These are phyloP conservation scores for Caenorhabditis japonica DNA, from an alignment of 2,888 invertebrate genomes.

Conservation along the genomic window DNA sequence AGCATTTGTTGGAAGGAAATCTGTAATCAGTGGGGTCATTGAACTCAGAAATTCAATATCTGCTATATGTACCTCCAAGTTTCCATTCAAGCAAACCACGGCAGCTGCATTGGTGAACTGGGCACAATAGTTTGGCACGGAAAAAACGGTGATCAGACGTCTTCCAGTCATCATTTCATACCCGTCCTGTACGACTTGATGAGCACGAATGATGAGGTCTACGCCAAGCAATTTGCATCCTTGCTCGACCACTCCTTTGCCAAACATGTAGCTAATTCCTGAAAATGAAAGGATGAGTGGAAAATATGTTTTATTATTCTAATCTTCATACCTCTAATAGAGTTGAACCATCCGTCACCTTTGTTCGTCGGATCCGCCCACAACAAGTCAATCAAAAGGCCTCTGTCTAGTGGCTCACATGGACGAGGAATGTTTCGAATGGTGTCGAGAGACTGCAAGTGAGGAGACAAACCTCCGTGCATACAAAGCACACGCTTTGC, in stretches of 20 bases:
- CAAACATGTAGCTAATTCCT: conserved; percentile 71
- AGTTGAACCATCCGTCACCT: conserved; percentile 63
- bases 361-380: conserved; percentile 72
- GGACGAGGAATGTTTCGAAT: conserved; percentile 64
- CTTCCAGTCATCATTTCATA: conserved; percentile 70
- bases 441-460: conserved; percentile 59
- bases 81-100: conserved; percentile 67
- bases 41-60: background rate
- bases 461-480: conserved; percentile 70
- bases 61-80: conserved; percentile 54
- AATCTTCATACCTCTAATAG: conserved; percentile 39
- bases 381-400: conserved; percentile 67
- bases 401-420: conserved; percentile 65
- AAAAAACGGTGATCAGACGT: conserved; percentile 70
- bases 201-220: conserved; percentile 70
- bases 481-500: conserved; percentile 68
- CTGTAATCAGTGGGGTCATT: conserved; percentile 1
- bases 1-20: conserved; percentile 41
- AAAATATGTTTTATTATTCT: background rate
- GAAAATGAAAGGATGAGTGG: too few relatives aligned
- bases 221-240: conserved; percentile 62
- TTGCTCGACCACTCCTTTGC: conserved; percentile 64
- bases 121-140: conserved; percentile 69
- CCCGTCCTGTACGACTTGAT: conserved; percentile 72
- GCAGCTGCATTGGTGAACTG: conserved; percentile 72